A percentile compares a stretch with the other conserved stretches of the same genome.
These are phyloP conservation scores for Blastobasis lacticolella DNA, from an alignment of 2,888 invertebrate genomes.

Conservation along the genomic window DNA sequence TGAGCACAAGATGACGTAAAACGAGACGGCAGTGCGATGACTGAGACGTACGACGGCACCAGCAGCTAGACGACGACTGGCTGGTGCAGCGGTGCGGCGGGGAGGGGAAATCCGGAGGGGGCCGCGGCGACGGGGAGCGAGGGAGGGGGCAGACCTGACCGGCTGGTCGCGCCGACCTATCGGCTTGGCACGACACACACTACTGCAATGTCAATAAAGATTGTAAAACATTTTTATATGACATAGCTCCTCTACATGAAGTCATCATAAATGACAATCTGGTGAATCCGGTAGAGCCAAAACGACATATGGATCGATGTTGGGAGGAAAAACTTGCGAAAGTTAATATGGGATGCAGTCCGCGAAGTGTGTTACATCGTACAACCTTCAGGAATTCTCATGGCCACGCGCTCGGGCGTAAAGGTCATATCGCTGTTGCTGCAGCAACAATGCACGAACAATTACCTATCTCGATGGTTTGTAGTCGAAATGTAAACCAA, in stretches of 20 bases:
- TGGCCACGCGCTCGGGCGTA: conserved; percentile 58
- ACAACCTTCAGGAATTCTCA: conserved; percentile 63
- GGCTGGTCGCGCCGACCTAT: conserved; percentile 64
- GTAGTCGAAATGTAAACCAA: conserved; percentile 23
- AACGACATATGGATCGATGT: conserved; percentile 9
- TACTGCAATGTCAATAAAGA: conserved; percentile 49
- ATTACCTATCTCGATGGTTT: conserved; percentile 14
- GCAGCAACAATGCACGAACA: conserved; percentile 40
- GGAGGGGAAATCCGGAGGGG: conserved; percentile 6
- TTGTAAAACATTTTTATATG: conserved; percentile 53
- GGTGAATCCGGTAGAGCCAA: conserved; percentile 7
- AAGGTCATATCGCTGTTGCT: conserved; percentile 53
- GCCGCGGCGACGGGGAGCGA: conserved; percentile 37
- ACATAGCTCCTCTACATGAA: conserved; percentile 19
- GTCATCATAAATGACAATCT: conserved; percentile 6
- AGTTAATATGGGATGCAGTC: too few species aligned
- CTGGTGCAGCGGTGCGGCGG: conserved; percentile 44
- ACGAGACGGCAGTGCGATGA: conserved; percentile 27
- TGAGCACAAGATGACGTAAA: conserved; percentile 62
- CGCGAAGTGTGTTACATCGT: conserved; percentile 20
- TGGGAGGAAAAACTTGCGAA: background rate
- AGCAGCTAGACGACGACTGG: conserved; percentile 56
- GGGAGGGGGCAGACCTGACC: conserved; percentile 67
- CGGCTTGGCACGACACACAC: conserved; percentile 54
- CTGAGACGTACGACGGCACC: conserved; percentile 29